Base-by-base conservation (phyloP, 2,888 invertebrate genomes). In the Criorhina ranunculi region DNA sequence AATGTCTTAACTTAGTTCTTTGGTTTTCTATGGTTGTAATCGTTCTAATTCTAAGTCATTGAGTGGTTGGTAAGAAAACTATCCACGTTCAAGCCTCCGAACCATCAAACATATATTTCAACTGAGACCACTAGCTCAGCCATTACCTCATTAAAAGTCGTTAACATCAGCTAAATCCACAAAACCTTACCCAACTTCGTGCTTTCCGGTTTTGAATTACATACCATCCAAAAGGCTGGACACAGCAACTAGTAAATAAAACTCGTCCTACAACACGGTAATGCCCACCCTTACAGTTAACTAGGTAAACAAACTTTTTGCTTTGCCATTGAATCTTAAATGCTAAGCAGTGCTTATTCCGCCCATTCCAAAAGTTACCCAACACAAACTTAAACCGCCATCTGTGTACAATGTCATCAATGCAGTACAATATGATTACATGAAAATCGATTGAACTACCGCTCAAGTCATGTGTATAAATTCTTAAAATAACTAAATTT, bases 401-500 rank as follows among this genome's bases (percentile, higher is more conserved):
- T 59, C 64, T 75, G 62, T 51, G 55, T 53, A 53, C 62, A 40
- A 49, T 2, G 15, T 6, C 17, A 17, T 11, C 46, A 62, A 51
- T 29, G 53, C 51, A 49, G 40, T 66, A 15, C 17, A 9, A 57
- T 29, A n/a, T 5, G 59, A 77, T 66, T 72, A 53, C 64, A 49
- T 15, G 42, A 78, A 78, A 82, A 83, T 83, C 82, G 78, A 83
- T 78, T 67, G n/a, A 46, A 69, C 62, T 9, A 35, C 62, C 67
- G 33, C 51, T 29, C 8, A 46, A 70, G 19, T 64, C 64, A 76
- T 60, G 76, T 51, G 44, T 31, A 33, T 1, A 57, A 64, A 82
- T 77, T 76, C 5, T 35, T 77, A 15, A 12, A 57, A 62, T 9
- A 49, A 31, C 67, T 53, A 44, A 73, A 49, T 79, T 79, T 83